Percentiles rank a stretch among this genome's conserved stretches.
Evolutionary conservation across 2,797 vertebrate species (phyloP).

Genomic region (Helarctos malayanus): DNA sequence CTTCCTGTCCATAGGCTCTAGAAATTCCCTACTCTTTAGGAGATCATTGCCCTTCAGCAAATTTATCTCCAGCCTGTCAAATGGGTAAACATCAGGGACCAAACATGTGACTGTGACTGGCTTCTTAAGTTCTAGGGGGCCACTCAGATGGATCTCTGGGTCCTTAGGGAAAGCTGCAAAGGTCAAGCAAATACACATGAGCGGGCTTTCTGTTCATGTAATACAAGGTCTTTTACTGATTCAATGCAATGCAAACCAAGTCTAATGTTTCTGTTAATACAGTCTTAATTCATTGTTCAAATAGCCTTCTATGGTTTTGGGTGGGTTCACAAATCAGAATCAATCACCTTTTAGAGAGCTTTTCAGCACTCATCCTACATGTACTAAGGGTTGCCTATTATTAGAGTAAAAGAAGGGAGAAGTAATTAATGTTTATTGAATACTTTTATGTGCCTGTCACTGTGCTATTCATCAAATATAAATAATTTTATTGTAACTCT

Average conservation of each 20-base stretch:
- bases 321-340: neutral
- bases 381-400: neutral
- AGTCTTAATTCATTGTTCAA: neutral
- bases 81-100: constrained; percentile 90
- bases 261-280: neutral
- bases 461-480: neutral
- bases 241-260: neutral
- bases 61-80: constrained; percentile 87
- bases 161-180: constrained; percentile 93
- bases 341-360: neutral
- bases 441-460: neutral
- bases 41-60: constrained; percentile 86
- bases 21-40: neutral
- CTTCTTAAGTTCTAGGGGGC: constrained; percentile 86
- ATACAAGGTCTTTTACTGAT: neutral
- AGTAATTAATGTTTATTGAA: neutral
- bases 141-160: constrained; percentile 89
- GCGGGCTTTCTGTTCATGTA: neutral
- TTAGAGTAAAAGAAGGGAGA: neutral
- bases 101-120: constrained; percentile 87
- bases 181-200: neutral
- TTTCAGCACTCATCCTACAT: neutral
- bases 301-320: neutral
- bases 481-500: neutral
- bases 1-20: constrained; percentile 62